phyloP scores from a whole-genome alignment of 2,113 vertebrate genomes.

The Scartelaos histophorus region DNA sequence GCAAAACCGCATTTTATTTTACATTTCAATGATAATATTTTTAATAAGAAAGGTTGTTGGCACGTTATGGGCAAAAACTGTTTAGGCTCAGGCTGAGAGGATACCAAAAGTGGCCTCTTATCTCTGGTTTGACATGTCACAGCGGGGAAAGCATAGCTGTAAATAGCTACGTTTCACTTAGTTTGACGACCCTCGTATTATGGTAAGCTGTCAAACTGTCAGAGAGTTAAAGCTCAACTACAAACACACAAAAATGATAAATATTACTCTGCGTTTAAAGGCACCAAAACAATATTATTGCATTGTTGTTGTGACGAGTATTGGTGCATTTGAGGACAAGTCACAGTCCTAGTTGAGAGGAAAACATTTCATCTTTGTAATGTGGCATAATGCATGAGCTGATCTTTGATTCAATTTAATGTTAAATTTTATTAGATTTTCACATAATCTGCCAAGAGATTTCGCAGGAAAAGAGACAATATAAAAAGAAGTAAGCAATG shows the following conservation, averaged over 20 bases:
- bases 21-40: slow-evolving; percentile 12
- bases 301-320: neutral
- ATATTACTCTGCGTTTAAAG: neutral
- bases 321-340: slow-evolving; percentile 1
- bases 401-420: slow-evolving; percentile 7
- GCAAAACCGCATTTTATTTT: slow-evolving; percentile 21
- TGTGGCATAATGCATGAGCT: neutral
- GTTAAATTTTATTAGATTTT: neutral
- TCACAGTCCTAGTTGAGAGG: neutral
- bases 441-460: neutral
- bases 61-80: slow-evolving; percentile 3
- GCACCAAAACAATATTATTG: neutral
- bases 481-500: neutral
- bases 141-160: slow-evolving; percentile 4
- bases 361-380: slow-evolving; percentile 1
- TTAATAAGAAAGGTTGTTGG: slow-evolving; percentile 7
- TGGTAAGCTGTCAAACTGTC: slow-evolving; percentile 13
- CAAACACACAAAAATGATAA: slow-evolving; percentile 2
- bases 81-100: slow-evolving; percentile 2
- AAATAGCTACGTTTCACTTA: slow-evolving; percentile 12
- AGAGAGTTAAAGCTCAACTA: neutral
- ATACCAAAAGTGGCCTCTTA: slow-evolving; percentile 15
- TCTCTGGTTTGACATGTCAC: slow-evolving; percentile 12
- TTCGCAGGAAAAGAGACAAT: neutral
- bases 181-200: slow-evolving; percentile 11